phyloP scores from a whole-genome alignment of 1,140 invertebrate genomes.

The Aporrectodea caliginosa region DNA sequence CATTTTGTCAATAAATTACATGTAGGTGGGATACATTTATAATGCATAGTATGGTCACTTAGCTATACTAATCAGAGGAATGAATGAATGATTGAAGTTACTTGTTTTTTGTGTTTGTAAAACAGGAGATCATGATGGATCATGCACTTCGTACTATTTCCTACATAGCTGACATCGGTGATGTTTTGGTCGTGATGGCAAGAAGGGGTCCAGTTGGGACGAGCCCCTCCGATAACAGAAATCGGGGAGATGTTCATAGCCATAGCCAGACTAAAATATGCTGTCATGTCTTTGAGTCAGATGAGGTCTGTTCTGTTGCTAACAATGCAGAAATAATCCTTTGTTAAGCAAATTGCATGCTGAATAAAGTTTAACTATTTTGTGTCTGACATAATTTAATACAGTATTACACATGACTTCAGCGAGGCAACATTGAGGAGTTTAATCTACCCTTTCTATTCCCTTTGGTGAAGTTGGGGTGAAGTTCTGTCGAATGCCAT shows the following conservation, averaged over 20 bases:
- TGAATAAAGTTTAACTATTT: too few species aligned
- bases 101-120: slow-evolving; percentile 32
- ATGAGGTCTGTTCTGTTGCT: slow-evolving; percentile 67
- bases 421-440: too few species aligned
- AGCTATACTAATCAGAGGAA: too few species aligned
- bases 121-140: slow-evolving; percentile 99
- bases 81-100: too few species aligned
- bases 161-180: slow-evolving; percentile 87
- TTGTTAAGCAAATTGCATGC: not conserved
- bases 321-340: not conserved
- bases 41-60: too few species aligned
- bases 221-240: slow-evolving; percentile 35
- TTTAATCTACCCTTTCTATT: too few species aligned
- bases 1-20: too few species aligned
- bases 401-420: too few species aligned
- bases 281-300: slow-evolving; percentile 99
- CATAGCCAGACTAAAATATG: slow-evolving; percentile 77
- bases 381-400: too few species aligned
- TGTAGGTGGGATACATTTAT: too few species aligned
- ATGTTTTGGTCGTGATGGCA: slow-evolving; percentile 97
- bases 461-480: too few species aligned
- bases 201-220: slow-evolving; percentile 69
- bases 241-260: slow-evolving; percentile 16
- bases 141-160: slow-evolving; percentile 94
- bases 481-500: too few species aligned